Evolutionary conservation across 2,888 invertebrate species (phyloP), one percentile per base, ranked within the genome.

Genomic region (Hanleya hanleyi): DNA sequence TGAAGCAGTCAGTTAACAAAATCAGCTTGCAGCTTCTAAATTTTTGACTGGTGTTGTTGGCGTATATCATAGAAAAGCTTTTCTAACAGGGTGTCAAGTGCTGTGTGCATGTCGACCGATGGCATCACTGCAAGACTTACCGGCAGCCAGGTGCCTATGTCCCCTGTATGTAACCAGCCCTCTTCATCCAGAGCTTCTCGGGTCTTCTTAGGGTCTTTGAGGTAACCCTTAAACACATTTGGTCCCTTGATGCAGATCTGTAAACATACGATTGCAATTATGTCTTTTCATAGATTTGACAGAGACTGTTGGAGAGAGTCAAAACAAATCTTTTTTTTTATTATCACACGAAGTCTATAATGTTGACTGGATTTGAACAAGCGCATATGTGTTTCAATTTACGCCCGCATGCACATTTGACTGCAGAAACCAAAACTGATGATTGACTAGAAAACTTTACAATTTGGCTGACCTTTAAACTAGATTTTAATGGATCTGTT

Each of bases 81-180:
- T 37, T n/a, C 4, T 38, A 9, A 18, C 9, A 57, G n/a, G 6
- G 9, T 64, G 9, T 41, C n/a, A 41, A 15, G 47, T n/a, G 47
- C 47, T 41, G 47, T 41, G n/a, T 41, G 12, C 18, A n/a, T 97
- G 97, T 79, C 93, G 90, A 96, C 96, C 22, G 12, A 57, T 57
- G 57, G 12, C 12, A 15, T n/a, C 57, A 57, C 12, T 22, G 57
- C 6, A n/a, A 33, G 15, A 97, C 79, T 93, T 90, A 96, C 96
- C 84, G 96, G 95, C 86, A 95, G 91, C 98, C 98, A 99, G 92
- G 95, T 95, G 80, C 99, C 99, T 79, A 99, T 95, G 90, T 99
- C 99, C 9, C 99, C 99, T 12, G 98, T 98, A 90, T 98, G 98
- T 32, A 90, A 76, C 90, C 90, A 90, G n/a, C 89, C 88, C 51